These are phyloP conservation scores for Callocephalon fimbriatum DNA, from an alignment of 2,113 vertebrate genomes.

Conservation along the genomic window DNA sequence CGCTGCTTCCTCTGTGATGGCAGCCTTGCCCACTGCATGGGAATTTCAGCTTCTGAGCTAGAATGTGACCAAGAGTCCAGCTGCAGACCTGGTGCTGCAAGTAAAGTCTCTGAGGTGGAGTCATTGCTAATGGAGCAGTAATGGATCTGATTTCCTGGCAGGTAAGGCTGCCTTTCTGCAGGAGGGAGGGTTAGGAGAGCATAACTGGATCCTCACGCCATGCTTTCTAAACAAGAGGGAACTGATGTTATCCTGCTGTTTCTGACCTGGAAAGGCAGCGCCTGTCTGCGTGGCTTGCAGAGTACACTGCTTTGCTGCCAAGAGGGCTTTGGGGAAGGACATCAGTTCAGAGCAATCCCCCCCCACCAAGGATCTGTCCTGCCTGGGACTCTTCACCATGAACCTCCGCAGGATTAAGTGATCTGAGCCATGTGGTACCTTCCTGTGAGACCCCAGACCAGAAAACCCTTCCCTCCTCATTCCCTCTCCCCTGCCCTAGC, in stretches of 20 bases:
- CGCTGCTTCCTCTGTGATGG: background rate
- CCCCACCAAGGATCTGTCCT: background rate
- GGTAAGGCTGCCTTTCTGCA: background rate
- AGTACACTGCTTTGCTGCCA: background rate
- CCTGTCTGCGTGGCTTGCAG: background rate
- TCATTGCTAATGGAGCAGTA: background rate
- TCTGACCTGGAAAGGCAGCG: accelerated
- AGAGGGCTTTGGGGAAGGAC: background rate
- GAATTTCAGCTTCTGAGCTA: background rate
- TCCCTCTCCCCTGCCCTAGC: background rate
- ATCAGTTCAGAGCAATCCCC: background rate
- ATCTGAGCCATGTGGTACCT: background rate
- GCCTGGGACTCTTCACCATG: background rate
- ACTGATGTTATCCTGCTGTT: background rate
- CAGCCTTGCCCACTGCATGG: accelerated
- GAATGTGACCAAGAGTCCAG: background rate
- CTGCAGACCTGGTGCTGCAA: background rate
- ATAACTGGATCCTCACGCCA: background rate
- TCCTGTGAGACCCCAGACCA: background rate
- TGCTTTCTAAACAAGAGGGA: background rate
- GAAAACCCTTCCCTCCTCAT: background rate
- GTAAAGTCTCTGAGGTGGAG: background rate
- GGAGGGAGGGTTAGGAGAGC: background rate
- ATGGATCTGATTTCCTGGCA: background rate
- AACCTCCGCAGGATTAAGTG: background rate